Evolutionary conservation across 2,797 vertebrate genomes (phyloP), one percentile per base, ranked within the genome.

Genomic region (Hoplostethus atlanticus): DNA sequence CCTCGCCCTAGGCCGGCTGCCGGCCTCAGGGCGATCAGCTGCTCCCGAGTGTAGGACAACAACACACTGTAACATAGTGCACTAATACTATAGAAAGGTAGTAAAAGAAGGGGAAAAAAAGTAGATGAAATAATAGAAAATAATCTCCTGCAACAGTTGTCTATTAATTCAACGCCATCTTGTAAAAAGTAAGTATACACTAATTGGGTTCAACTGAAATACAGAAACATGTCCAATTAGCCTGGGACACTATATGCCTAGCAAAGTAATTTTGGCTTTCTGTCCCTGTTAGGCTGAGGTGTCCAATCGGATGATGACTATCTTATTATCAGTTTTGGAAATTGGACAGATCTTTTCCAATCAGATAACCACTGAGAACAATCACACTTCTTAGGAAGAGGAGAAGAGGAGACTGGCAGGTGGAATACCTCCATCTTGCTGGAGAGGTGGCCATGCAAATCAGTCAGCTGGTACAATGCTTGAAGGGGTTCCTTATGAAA

Each of bases 141-240:
- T 68, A 40, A 79, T 30, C 13, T 1, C 6, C 50, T 42, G 58
- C 62, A 73, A 51, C 46, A 53, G 56, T 6, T 73, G 54, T 63
- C 59, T 44, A 3, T 55, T 15, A 40, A 55, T 56, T 71, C 46
- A 42, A 34, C 5, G 73, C 31, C 44, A 50, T 42, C 40, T 16
- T 8, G 53, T 51, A 53, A 47, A 64, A 72, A 55, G 10, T 48
- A 72, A 61, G 51, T 84, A 90, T 57, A 47, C 50, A 67, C 71
- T 80, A 87, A 85, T 84, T 56, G 21, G 77, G 78, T 81, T 81
- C 78, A 84, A 86, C 34, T 89, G 75, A 91, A 87, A 91, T 82
- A 73, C 75, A 80, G 85, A 92, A 90, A 83, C 81, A 72, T 72
- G 77, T 90, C 88, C 90, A 92, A 92, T 93, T 93, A 91, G 81